Evolutionary conservation across 2,113 vertebrate genomes (phyloP), one percentile per base, ranked within the genome.

Genomic region (Synodontis membranacea): DNA sequence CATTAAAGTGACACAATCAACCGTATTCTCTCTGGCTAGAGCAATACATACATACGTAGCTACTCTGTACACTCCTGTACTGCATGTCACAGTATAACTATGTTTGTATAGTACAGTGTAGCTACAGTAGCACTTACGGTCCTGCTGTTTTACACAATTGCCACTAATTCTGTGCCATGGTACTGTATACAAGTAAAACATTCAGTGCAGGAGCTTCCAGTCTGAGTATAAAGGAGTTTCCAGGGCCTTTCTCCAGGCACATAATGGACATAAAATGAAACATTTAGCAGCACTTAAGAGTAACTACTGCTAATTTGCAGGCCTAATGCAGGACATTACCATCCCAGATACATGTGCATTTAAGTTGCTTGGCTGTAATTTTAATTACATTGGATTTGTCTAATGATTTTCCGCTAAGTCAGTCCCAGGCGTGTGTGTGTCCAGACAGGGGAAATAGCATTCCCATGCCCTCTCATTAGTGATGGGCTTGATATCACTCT

Each of bases 331-430:
- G 90, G 86, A 90, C 91, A 92, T 92, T 90, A 91, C 91, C 87
- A 78, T 84, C 89, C 83, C 76, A 68, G 21, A 75, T 86, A 79
- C 70, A 84, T 82, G 50, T 79, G 58, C 84, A 89, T 92, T 88
- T 60, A 78, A 91, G 88, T 84, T 83, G 83, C 86, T 84, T 46
- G 68, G 76, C 70, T 91, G 87, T 90, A 85, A 90, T 93, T 93
- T 92, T 92, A 94, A 94, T 95, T 94, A 91, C 91, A 90, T 86
- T 92, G 90, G 90, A 93, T 94, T 94, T 93, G 91, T 91, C 92
- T 94, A 93, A 94, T 68, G 82, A 91, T 91, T 92, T 91, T 88
- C 90, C 90, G 92, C 93, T 94, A 94, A 90, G 87, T 56, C n/a
- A 76, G 8, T 93, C 92, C 89, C 90, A 12, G 14, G 87, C 79